Conservation (phyloP, 2,888 invertebrate genomes). For the Oscheius sp. region DNA sequence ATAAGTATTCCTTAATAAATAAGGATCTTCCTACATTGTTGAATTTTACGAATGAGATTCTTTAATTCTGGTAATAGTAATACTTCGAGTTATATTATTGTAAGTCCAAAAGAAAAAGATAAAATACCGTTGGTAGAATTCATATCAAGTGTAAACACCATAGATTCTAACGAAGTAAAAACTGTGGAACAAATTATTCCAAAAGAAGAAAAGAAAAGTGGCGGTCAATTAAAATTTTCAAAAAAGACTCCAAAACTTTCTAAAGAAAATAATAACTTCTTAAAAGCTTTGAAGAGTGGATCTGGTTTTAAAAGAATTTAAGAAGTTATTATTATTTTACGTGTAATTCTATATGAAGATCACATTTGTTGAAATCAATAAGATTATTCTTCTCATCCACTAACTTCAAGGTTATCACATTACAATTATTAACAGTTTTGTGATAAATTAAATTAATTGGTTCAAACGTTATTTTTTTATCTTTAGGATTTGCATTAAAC, state of each 20-base stretch:
- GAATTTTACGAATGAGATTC: slow-evolving; percentile 16
- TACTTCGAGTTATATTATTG: slow-evolving; percentile 26
- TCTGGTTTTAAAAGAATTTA: too few species aligned
- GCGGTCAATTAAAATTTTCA: slow-evolving; percentile 11
- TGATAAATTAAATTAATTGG: slow-evolving; percentile 34
- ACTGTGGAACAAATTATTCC: not conserved
- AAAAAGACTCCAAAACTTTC: slow-evolving; percentile 7
- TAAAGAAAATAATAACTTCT: too few species aligned
- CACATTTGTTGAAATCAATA: too few species aligned
- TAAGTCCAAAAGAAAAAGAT: slow-evolving; percentile 32
- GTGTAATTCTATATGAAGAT: too few species aligned
- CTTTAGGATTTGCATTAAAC: slow-evolving; percentile 3
- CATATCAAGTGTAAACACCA: too few species aligned
- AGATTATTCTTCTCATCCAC: too few species aligned
- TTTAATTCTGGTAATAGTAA: slow-evolving; percentile 17
- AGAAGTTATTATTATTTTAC: too few species aligned
- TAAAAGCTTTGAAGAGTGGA: too few species aligned
- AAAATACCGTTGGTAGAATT: slow-evolving; percentile 31
- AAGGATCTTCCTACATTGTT: too few species aligned
- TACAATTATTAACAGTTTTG: slow-evolving; percentile 27
- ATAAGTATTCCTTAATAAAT: not conserved
- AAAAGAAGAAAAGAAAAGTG: not conserved
- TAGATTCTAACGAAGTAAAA: slow-evolving; percentile 10
- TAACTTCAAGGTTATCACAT: slow-evolving; percentile 24
- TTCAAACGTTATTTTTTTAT: slow-evolving; percentile 28